Percentiles rank a stretch among this genome's conserved stretches.
Conservation (phyloP, 2,888 invertebrate species). For the Papilio protenor region DNA sequence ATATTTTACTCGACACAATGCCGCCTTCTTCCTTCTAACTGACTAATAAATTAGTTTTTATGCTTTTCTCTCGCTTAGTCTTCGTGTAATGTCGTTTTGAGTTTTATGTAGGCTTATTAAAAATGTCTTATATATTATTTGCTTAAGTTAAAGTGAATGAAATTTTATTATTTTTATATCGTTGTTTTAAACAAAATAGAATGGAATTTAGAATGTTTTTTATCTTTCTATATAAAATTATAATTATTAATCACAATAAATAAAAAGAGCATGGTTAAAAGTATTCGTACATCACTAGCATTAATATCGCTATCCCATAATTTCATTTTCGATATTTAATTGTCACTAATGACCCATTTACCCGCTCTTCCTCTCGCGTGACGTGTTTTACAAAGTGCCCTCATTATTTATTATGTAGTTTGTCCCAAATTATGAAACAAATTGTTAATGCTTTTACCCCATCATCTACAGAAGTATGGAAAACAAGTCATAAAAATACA, state of each 20-base stretch:
- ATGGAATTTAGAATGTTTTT: too few species aligned
- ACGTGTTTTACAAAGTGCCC: conserved; percentile 16
- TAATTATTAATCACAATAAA: neutral
- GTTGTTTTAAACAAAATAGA: too few species aligned
- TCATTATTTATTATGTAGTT: conserved; percentile 23
- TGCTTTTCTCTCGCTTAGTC: neutral
- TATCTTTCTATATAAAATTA: neutral
- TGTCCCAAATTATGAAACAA: conserved; percentile 1
- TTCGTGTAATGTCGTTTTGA: neutral
- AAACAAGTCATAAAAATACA: too few species aligned
- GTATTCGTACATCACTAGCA: neutral
- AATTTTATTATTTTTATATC: too few species aligned
- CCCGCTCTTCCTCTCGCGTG: conserved; percentile 13
- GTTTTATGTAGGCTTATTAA: neutral
- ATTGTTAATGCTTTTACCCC: neutral
- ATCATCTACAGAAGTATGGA: neutral
- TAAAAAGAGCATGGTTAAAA: neutral
- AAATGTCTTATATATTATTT: too few species aligned
- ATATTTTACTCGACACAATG: conserved; percentile 31
- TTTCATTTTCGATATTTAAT: conserved; percentile 25
- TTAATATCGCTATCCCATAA: conserved; percentile 2
- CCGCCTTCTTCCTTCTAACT: conserved; percentile 17
- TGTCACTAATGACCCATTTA: conserved; percentile 21
- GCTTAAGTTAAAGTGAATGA: too few species aligned
- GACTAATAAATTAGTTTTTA: conserved; percentile 22